Evolutionary conservation across 2,888 invertebrate genomes (phyloP), one percentile per base, ranked within the genome.

Genomic region (Erpobdella octoculata): DNA sequence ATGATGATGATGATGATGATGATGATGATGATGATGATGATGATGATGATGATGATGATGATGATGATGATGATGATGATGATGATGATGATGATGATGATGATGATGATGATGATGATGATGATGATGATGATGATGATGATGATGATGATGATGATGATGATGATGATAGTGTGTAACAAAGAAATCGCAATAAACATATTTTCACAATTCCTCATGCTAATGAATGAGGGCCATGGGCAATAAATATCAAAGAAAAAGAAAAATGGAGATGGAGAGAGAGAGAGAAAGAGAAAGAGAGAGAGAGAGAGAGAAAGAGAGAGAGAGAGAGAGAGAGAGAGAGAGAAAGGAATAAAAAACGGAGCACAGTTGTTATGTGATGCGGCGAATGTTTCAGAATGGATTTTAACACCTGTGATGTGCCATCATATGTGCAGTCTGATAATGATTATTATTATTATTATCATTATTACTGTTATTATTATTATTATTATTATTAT

Each of bases 51-150:
- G 46, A 46, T 5, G 46, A 46, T 46, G 46, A 46, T 5, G 53
- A 53, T 53, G 53, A 53, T 1, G 53, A 53, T 41, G 41, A 18
- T 15, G 36, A 28, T 59, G 58, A 58, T 35, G 70, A 59, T 58
- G 35, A 70, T 69, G 59, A 58, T 53, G 69, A 58, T 69, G 58
- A 58, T 69, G 69, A 58, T 53, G 69, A 58, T 35, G 59, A 69
- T 58, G 69, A 58, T 35, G 69, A 69, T 58, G 69, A 58, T 58
- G 69, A 69, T 48, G 36, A 69, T 58, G 69, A 69, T 48, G 69
- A 69, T 69, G 69, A 69, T 69, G 69, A 58, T 35, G 69, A 69
- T 69, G 69, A 58, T 69, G 69, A 35, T 69, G 69, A 58, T 69
- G 69, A 33, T 69, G 69, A 69, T 69, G 69, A 53, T 67, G 41